phyloP scores from a whole-genome alignment of 2,797 vertebrate species.

The Periophthalmus magnuspinnatus region DNA sequence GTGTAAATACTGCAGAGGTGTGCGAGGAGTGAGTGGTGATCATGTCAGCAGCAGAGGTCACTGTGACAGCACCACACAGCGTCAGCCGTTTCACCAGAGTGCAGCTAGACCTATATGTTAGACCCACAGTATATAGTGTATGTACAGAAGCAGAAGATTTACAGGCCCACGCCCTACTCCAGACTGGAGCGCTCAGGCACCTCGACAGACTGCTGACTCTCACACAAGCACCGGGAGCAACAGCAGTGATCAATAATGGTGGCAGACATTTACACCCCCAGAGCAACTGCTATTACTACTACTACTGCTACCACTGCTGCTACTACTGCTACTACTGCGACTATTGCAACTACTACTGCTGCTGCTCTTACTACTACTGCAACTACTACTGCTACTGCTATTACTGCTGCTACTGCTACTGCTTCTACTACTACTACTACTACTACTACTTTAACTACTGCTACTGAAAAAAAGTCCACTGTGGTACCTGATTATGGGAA shows the following conservation, averaged over 20 bases:
- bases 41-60: constrained; percentile 67
- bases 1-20: constrained; percentile 3
- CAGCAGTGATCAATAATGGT: constrained; percentile 40
- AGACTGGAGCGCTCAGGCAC: constrained; percentile 7
- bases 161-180: constrained; percentile 15
- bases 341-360: too few relatives aligned
- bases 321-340: too few relatives aligned
- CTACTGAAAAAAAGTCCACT: too few relatives aligned
- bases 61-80: constrained; percentile 64
- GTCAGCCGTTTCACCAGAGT: constrained; percentile 23
- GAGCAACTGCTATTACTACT: constrained; percentile 12
- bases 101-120: neutral
- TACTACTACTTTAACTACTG: too few relatives aligned
- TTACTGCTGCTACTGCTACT: too few relatives aligned
- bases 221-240: constrained; percentile 19
- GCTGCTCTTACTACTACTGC: too few relatives aligned
- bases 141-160: constrained; percentile 17
- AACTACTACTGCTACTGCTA: too few relatives aligned
- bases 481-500: too few relatives aligned
- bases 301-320: too few relatives aligned
- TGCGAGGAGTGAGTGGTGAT: constrained; percentile 20
- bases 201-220: constrained; percentile 25
- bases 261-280: constrained; percentile 37
- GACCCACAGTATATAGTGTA: neutral
- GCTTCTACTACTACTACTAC: too few relatives aligned